Conservation (phyloP, 2,113 vertebrate species). For the Myrmecophaga tridactyla region DNA sequence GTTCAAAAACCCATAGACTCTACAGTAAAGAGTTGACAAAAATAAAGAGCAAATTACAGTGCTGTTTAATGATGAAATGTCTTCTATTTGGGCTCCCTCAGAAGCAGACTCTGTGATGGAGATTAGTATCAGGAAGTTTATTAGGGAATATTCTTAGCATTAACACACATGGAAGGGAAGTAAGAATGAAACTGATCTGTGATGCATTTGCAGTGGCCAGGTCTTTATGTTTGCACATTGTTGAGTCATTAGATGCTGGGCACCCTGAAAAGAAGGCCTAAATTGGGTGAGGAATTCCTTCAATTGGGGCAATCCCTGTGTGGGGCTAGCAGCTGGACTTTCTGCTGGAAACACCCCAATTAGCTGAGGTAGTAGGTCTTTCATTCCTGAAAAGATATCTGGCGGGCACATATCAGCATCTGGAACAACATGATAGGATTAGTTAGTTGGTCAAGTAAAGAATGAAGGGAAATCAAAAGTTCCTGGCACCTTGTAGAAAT, state of each 20-base stretch:
- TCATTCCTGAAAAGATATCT: not conserved
- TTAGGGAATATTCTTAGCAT: not conserved
- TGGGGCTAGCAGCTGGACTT: not conserved
- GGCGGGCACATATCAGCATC: not conserved
- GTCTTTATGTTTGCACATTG: not conserved
- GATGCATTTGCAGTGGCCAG: not conserved
- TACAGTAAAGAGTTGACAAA: not conserved
- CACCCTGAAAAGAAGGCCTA: not conserved
- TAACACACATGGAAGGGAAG: not conserved
- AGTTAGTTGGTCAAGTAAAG: too few relatives aligned
- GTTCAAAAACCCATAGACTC: not conserved
- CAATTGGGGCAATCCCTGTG: too few relatives aligned
- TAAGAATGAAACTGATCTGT: not conserved
- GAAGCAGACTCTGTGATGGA: not conserved
- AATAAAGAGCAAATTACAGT: not conserved
- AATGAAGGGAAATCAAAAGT: too few relatives aligned
- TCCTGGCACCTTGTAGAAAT: not conserved
- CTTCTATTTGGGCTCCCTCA: not conserved
- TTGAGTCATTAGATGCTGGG: not conserved
- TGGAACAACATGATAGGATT: accelerated
- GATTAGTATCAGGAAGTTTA: not conserved
- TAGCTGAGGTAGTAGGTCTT: accelerated
- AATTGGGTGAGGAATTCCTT: not conserved
- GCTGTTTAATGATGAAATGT: not conserved
- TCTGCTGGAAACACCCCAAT: not conserved